Evolutionary conservation across 2,113 vertebrate genomes (phyloP).

Genomic region (Pseudorectes ferrugineus): DNA sequence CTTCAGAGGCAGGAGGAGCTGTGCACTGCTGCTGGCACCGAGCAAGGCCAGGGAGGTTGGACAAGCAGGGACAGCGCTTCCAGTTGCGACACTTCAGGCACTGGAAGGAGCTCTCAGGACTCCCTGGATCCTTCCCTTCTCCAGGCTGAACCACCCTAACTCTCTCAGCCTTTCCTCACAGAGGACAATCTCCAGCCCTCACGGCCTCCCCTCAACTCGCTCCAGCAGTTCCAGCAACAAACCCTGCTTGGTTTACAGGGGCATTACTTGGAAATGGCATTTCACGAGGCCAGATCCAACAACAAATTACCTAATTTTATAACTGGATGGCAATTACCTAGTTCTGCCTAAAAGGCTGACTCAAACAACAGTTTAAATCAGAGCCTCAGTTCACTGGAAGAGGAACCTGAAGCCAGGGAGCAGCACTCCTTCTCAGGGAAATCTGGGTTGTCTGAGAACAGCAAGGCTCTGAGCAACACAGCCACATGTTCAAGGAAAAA

Average conservation of each 20-base stretch:
- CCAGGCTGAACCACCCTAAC: background rate
- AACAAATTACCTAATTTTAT: background rate
- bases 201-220: rapidly evolving
- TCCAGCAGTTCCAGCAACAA: background rate
- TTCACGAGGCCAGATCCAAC: background rate
- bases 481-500: background rate
- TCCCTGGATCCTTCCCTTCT: background rate
- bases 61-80: background rate
- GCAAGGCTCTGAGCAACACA: rapidly evolving
- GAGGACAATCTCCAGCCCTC: background rate
- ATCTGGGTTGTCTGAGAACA: background rate
- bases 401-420: background rate
- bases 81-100: rapidly evolving
- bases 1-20: background rate
- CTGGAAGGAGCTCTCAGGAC: background rate
- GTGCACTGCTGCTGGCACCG: rapidly evolving
- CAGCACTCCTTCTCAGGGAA: background rate
- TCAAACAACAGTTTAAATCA: background rate
- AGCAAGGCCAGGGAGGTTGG: background rate
- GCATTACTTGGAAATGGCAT: background rate
- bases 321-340: background rate
- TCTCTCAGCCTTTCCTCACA: background rate
- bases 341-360: background rate
- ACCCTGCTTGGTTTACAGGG: background rate
- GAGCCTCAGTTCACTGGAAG: background rate